These are phyloP conservation scores for Spialia ferax DNA, from an alignment of 2,888 invertebrate species.

Conservation along the genomic window DNA sequence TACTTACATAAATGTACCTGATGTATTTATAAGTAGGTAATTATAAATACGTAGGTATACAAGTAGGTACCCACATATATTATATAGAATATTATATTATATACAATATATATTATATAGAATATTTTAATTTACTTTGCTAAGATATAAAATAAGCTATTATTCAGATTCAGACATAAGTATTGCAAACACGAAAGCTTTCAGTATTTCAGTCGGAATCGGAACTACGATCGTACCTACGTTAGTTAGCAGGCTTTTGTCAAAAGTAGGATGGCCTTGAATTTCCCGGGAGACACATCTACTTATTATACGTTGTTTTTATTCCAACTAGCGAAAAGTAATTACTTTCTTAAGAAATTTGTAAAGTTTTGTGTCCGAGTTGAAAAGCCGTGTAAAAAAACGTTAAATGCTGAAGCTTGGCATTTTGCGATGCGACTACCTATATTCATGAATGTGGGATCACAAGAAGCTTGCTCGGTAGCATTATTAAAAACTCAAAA, in stretches of 20 bases:
- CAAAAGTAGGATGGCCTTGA: background rate
- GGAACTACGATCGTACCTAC: background rate
- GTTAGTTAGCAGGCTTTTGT: background rate
- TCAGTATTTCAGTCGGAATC: background rate
- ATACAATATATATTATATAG: background rate
- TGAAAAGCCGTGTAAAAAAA: conserved; percentile 21
- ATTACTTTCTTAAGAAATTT: background rate
- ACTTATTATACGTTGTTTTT: background rate
- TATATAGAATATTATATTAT: too few species aligned
- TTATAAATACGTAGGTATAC: too few species aligned
- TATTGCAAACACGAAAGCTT: background rate
- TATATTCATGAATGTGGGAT: conserved; percentile 37
- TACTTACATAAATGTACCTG: too few species aligned
- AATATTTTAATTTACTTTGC: background rate
- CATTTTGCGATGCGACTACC: background rate
- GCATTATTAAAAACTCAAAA: conserved; percentile 41
- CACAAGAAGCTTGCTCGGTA: conserved; percentile 35
- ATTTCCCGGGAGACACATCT: background rate
- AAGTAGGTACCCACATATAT: too few species aligned
- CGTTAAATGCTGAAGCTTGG: conserved; percentile 16
- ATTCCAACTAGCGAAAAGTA: background rate
- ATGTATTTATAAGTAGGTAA: too few species aligned
- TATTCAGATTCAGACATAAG: background rate
- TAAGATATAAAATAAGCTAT: background rate
- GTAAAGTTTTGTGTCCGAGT: background rate